Base-by-base conservation (phyloP, 2,888 invertebrate species). In the Nemoura dubitans region DNA sequence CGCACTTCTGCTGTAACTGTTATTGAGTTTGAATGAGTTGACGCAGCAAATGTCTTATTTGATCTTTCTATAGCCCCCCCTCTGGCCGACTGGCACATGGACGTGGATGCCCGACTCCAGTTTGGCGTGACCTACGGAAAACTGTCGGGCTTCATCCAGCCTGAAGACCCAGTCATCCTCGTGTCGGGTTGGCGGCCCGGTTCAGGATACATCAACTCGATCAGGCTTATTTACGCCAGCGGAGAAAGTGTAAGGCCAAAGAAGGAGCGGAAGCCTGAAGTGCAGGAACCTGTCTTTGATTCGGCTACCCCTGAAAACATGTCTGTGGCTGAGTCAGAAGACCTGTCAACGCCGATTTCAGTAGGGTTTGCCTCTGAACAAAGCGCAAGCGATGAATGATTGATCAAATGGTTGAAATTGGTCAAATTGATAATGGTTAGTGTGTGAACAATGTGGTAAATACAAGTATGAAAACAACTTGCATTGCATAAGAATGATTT, bases 131-230 rank as follows among this genome's bases (percentile, higher is more conserved):
- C 95, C 90, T 96, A 97, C 90, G 99, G 98, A 25, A 96, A 96
- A 91, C 92, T 93, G 88, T 95, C 96, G 89, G 96, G 96, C 82
- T 98, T 99, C 93, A 93, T 99, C 90, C 95, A 95, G 90, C 92
- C 94, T 25, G 97, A 97, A 3, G 98, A 99, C 92, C 94, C 96
- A 27, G 95, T 99, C 16, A 95, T 99, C 77, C 95, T 99, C 87
- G 96, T 99, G 86, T 99, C 98, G 76, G 99, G 99, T 89, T 99
- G 99, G 99, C 95, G 96, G 90, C 96, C 97, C 91, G 98, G 98
- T 89, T 96, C 98, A 89, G 98, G 98, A 85, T 98, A 95, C 92
- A 99, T 98, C 91, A 99, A 99, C 93, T 99, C 98, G 90, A 95
- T 98, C 94, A 95, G 98, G 89, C 94, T 99, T 92, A 95, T 98